These are phyloP conservation scores for Anser brachyrhynchus DNA, from an alignment of 2,113 vertebrate genomes.

Conservation along the genomic window DNA sequence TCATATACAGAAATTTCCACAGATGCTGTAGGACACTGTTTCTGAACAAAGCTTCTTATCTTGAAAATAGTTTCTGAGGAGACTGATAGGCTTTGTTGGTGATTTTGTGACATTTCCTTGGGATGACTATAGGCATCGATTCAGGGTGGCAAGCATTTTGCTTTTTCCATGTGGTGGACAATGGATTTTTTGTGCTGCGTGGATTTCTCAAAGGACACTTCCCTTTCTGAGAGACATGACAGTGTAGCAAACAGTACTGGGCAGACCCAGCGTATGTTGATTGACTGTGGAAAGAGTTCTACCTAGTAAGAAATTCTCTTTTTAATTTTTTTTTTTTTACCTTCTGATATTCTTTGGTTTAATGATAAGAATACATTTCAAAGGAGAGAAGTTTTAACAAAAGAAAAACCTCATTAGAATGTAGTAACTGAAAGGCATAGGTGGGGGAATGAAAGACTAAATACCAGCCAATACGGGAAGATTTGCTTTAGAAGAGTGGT, in stretches of 20 bases:
- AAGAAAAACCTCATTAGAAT: neutral
- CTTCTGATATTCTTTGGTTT: neutral
- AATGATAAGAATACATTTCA: neutral
- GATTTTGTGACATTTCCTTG: neutral
- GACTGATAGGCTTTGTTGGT: neutral
- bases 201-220: neutral
- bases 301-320: neutral
- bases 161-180: neutral
- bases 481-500: neutral
- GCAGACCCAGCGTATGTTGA: neutral
- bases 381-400: neutral
- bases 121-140: accelerated
- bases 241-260: neutral
- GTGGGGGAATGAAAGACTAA: neutral
- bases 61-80: neutral
- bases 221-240: neutral
- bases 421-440: neutral
- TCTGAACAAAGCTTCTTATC: neutral
- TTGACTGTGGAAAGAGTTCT: neutral
- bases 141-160: accelerated
- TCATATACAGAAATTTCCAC: neutral
- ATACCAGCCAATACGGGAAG: too few species aligned
- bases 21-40: neutral
- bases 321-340: neutral
- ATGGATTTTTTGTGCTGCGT: neutral